Conservation (phyloP, 2,797 vertebrate species). For the Sebastes hubbsi region DNA sequence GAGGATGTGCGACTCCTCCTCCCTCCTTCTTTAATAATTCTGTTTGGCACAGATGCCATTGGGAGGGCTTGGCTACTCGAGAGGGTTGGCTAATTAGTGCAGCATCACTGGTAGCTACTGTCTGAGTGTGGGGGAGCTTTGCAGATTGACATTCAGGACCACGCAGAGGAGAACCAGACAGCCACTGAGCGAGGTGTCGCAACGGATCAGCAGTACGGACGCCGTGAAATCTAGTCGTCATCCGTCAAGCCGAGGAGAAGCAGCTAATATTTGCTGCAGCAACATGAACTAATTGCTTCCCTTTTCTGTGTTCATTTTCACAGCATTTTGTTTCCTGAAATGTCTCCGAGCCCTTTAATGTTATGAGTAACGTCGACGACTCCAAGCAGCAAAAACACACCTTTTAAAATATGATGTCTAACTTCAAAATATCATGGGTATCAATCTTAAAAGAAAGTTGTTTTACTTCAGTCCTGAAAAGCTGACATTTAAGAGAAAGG, state of each 20-base stretch:
- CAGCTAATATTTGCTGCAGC: slow-evolving; percentile 19
- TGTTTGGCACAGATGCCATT: slow-evolving; percentile 70
- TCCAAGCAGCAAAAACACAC: slow-evolving; percentile 1
- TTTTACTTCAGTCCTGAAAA: slow-evolving; percentile 22
- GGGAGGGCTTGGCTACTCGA: slow-evolving; percentile 67
- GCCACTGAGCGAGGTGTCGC: slow-evolving; percentile 50
- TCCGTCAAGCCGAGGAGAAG: slow-evolving; percentile 27
- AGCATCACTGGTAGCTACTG: slow-evolving; percentile 67
- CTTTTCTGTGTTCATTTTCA: background rate
- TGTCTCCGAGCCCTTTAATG: background rate
- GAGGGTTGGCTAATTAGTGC: slow-evolving; percentile 76
- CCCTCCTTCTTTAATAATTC: slow-evolving; percentile 75
- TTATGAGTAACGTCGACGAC: slow-evolving; percentile 19
- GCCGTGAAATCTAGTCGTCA: slow-evolving; percentile 37
- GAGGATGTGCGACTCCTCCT: slow-evolving; percentile 56
- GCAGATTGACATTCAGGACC: slow-evolving; percentile 73
- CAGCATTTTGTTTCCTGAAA: slow-evolving; percentile 2
- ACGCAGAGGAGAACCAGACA: slow-evolving; percentile 64
- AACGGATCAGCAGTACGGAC: slow-evolving; percentile 38
- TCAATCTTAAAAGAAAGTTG: slow-evolving; percentile 32
- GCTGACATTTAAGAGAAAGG: slow-evolving; percentile 38
- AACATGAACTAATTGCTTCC: slow-evolving; percentile 30
- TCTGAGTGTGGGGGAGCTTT: slow-evolving; percentile 57
- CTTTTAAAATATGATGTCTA: slow-evolving; percentile 9
- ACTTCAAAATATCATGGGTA: slow-evolving; percentile 48